A percentile compares a stretch with the other conserved stretches of the same genome.
Evolutionary conservation across 1,140 invertebrate species (phyloP).

Genomic region (Bilobella aurantiaca): DNA sequence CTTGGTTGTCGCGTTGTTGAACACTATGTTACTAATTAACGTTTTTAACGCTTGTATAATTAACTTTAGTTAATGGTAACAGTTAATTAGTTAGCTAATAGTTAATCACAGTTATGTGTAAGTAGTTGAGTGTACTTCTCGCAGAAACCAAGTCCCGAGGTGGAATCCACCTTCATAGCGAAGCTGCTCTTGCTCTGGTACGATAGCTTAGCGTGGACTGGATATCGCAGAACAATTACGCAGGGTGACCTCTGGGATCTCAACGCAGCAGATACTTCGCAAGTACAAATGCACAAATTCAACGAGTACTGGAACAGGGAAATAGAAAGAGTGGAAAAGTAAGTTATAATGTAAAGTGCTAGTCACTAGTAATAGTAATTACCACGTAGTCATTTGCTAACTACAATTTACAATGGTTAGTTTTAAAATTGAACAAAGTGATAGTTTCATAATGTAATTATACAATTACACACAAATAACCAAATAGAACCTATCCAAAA

Average conservation of each 20-base stretch:
- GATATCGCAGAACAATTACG: slow-evolving; percentile 43
- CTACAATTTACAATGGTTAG: not conserved
- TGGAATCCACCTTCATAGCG: slow-evolving; percentile 71
- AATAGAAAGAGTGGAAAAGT: slow-evolving; percentile 7
- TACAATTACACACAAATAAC: too few species aligned
- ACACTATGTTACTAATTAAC: too few species aligned
- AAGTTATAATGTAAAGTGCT: too few species aligned
- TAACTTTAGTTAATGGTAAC: too few species aligned
- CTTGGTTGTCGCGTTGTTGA: too few species aligned
- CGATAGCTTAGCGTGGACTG: slow-evolving; percentile 56
- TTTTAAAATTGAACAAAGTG: not conserved
- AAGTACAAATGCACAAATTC: slow-evolving; percentile 41
- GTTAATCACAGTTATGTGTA: too few species aligned
- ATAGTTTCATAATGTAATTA: too few species aligned
- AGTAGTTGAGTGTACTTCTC: too few species aligned
- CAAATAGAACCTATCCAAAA: too few species aligned
- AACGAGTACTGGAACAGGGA: slow-evolving; percentile 41
- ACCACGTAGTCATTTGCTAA: not conserved
- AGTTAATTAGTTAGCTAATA: slow-evolving; percentile 3
- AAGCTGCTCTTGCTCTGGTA: slow-evolving; percentile 86
- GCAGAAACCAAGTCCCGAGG: slow-evolving; percentile 73
- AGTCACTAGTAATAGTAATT: too few species aligned
- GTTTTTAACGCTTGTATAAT: too few species aligned
- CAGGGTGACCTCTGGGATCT: slow-evolving; percentile 47
- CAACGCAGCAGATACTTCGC: slow-evolving; percentile 43